These are phyloP conservation scores for Macrosoma leucophasiata DNA, from an alignment of 2,888 invertebrate genomes.

Conservation along the genomic window DNA sequence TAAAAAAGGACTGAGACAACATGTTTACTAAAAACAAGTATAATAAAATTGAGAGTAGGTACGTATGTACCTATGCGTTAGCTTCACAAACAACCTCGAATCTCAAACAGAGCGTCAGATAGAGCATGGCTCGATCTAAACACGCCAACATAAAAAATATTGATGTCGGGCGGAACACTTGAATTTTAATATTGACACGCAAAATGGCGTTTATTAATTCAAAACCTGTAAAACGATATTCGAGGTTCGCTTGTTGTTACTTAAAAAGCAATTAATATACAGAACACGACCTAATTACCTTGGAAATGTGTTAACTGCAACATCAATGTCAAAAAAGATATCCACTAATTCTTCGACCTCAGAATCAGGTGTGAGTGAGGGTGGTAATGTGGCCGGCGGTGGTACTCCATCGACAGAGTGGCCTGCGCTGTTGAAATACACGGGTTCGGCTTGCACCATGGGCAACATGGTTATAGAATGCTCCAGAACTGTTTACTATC, in stretches of 20 bases:
- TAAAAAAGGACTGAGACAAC: too few species aligned
- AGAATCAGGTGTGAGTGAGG: conserved; percentile 64
- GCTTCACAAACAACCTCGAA: too few species aligned
- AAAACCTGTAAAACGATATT: too few species aligned
- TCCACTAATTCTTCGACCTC: conserved; percentile 67
- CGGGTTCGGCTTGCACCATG: conserved; percentile 65
- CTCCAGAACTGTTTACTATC: conserved; percentile 45
- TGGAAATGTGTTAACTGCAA: conserved; percentile 58
- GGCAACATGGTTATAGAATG: conserved; percentile 64
- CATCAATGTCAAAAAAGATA: conserved; percentile 70
- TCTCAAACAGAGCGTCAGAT: too few species aligned
- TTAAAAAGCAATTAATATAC: not conserved
- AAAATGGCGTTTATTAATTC: too few species aligned
- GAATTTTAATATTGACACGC: too few species aligned
- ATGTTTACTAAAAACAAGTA: too few species aligned
- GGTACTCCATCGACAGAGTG: conserved; percentile 53
- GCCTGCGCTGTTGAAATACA: conserved; percentile 59
- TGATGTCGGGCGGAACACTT: too few species aligned
- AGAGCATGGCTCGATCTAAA: too few species aligned
- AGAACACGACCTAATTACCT: conserved; percentile 47
- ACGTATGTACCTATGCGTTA: too few species aligned
- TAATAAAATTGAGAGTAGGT: too few species aligned
- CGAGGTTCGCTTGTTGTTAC: not conserved
- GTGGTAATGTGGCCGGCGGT: conserved; percentile 62
- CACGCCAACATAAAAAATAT: too few species aligned